Percentiles rank a stretch among this genome's conserved stretches.
These are phyloP conservation scores for Dasyprocta punctata DNA, from an alignment of 2,113 vertebrate species.

Conservation along the genomic window DNA sequence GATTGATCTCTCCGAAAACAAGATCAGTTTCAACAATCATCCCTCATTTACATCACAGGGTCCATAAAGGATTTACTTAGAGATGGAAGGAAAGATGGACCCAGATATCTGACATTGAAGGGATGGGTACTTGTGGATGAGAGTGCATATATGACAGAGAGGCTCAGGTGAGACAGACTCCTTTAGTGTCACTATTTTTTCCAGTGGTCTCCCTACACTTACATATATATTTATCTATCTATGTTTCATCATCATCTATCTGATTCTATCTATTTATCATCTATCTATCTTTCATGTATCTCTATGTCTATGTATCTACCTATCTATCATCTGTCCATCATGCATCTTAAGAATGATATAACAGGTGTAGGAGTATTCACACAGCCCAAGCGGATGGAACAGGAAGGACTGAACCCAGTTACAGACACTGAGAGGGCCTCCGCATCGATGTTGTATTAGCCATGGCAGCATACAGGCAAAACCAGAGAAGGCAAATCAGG, in stretches of 20 bases:
- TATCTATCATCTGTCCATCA: background rate
- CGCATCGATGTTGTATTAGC: background rate
- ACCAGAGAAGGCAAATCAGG: constrained; percentile 58
- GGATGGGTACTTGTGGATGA: background rate
- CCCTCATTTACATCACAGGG: background rate
- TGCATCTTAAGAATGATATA: background rate
- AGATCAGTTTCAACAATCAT: background rate
- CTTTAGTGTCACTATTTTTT: background rate
- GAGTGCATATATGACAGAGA: background rate
- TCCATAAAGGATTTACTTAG: background rate
- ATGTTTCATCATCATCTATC: background rate
- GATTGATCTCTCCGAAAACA: background rate
- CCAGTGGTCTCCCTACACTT: background rate
- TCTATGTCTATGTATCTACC: too few relatives aligned
- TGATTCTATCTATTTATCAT: too few relatives aligned
- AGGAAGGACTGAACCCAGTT: background rate
- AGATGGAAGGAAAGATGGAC: background rate
- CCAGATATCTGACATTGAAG: background rate
- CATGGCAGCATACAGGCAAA: constrained; percentile 36
- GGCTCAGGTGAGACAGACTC: background rate
- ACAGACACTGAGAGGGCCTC: background rate
- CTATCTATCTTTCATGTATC: too few relatives aligned
- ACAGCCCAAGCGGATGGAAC: background rate
- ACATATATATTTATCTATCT: background rate
- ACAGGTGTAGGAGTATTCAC: background rate